Base-by-base conservation (phyloP, 2,113 vertebrate species). In the Perccottus glenii region DNA sequence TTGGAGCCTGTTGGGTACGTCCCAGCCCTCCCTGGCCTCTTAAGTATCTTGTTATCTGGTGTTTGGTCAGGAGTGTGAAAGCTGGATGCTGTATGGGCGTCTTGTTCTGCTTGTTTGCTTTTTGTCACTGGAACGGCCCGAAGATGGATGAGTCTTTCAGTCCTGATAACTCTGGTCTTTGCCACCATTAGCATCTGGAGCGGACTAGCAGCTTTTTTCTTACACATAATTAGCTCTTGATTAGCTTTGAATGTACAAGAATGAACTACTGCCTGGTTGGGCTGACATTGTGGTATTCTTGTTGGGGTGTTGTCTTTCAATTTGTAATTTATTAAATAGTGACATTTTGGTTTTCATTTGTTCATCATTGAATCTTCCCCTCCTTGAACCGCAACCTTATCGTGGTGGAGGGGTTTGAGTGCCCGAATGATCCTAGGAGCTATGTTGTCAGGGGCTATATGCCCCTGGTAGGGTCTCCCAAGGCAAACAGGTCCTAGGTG, bases 141-240 rank as follows among this genome's bases (percentile, higher is more conserved):
- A 92, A 92, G 90, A 92, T 92, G 88, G 90, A 92, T 92, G 87
- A 85, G 86, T 57, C 78, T 84, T 80, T 78, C 78, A 82, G 63
- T 48, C 60, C 80, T 49, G 82, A 82, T 86, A 83, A 81, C 80
- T 77, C 62, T 61, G 73, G 40, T 46, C 75, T 71, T 55, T 80
- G 62, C 81, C 79, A 70, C 82, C 77, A 72, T 77, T 84, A 80
- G 78, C 73, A 33, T 11, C 48, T 57, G 27, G 11, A 60, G 73
- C 51, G 19, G 55, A 67, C 73, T 19, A 51, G 49, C 75, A 79
- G 67, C 67, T 62, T 35, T 50, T 15, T 64, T 40, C 55, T 48
- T 59, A n/a, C n/a, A n/a, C n/a, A n/a, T n/a, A n/a, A n/a, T 6
- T 53, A 35, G 52, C 6, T 14, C 36, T 35, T 8, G 4, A 36